Conservation (phyloP, 1,140 invertebrate species). For the Homarus americanus region DNA sequence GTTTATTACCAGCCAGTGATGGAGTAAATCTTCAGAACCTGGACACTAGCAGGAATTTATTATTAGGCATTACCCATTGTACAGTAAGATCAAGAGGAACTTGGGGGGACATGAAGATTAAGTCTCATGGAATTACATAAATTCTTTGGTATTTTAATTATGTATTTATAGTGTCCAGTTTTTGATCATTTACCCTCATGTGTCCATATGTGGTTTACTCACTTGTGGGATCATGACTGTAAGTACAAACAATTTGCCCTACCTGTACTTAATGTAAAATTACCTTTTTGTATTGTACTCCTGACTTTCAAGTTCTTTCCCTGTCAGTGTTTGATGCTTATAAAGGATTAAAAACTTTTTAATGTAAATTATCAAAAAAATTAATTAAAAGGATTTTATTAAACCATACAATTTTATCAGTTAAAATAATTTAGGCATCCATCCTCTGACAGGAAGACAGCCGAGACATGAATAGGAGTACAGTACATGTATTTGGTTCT, state of each 20-base stretch:
- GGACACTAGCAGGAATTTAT: conserved; percentile 18
- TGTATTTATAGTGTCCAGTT: background rate
- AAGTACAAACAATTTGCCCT: conserved; percentile 61
- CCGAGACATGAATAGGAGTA: background rate
- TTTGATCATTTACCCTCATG: conserved; percentile 23
- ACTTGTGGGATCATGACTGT: conserved; percentile 61
- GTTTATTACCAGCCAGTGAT: conserved; percentile 42
- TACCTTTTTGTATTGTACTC: conserved; percentile 31
- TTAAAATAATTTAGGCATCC: background rate
- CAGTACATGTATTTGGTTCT: conserved; percentile 33
- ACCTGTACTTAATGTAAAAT: conserved; percentile 60
- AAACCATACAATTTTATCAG: background rate
- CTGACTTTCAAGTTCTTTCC: background rate
- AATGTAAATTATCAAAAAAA: too few species aligned
- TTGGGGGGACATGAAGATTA: background rate
- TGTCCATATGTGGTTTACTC: conserved; percentile 56
- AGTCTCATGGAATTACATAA: too few species aligned
- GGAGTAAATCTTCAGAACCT: conserved; percentile 43
- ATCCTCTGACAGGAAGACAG: background rate
- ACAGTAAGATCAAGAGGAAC: background rate
- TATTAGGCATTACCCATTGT: background rate
- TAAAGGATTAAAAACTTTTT: background rate
- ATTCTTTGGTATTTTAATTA: background rate
- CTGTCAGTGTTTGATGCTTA: conserved; percentile 16
- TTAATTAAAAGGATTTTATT: background rate